Percentiles rank a stretch among this genome's conserved stretches.
These are phyloP conservation scores for Linepithema humile DNA, from an alignment of 1,140 invertebrate species.

Conservation along the genomic window DNA sequence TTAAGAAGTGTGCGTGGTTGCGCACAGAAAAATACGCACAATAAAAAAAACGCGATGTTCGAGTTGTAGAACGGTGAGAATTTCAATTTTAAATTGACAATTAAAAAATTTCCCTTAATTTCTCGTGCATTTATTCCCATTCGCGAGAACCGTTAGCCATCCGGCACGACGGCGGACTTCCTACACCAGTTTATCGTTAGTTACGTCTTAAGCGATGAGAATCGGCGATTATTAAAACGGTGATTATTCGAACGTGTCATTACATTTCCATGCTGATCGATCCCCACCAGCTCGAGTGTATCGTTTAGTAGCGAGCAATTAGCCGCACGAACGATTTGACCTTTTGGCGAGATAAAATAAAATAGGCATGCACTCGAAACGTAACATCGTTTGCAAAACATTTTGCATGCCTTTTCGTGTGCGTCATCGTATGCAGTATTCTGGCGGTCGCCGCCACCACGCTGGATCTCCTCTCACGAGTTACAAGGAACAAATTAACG, in stretches of 20 bases:
- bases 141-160: slow-evolving; percentile 50
- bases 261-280: slow-evolving; percentile 40
- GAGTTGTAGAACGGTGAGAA: neutral
- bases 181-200: slow-evolving; percentile 42
- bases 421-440: neutral
- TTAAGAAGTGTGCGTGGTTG: too few species aligned
- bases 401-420: neutral
- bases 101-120: slow-evolving; percentile 30
- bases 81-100: slow-evolving; percentile 38
- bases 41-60: neutral
- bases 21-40: too few species aligned
- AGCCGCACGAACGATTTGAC: neutral
- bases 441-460: too few species aligned
- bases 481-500: slow-evolving; percentile 12
- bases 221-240: slow-evolving; percentile 38
- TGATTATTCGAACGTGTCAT: neutral
- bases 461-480: neutral
- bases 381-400: neutral
- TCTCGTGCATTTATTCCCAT: slow-evolving; percentile 26
- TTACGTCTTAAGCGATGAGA: slow-evolving; percentile 21
- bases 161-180: neutral
- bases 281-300: neutral
- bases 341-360: neutral
- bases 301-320: slow-evolving; percentile 23
- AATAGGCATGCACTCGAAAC: neutral